Evolutionary conservation across 2,113 vertebrate genomes (phyloP), one percentile per base, ranked within the genome.

Genomic region (Calonectris borealis): DNA sequence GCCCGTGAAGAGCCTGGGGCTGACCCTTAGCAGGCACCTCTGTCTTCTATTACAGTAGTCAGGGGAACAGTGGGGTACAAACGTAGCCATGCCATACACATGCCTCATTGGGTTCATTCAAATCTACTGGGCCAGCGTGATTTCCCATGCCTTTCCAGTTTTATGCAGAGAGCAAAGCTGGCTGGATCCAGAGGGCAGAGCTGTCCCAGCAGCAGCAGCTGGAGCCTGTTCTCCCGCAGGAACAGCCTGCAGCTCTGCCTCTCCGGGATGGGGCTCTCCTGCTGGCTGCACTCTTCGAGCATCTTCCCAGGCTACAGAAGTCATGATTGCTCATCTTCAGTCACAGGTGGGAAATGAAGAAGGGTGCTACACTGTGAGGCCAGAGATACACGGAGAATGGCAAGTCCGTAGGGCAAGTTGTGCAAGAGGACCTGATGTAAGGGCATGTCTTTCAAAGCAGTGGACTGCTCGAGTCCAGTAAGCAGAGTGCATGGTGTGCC

Each of bases 181-280:
- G 8, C 49, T 16, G n/a, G n/a, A 26, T 54, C 38, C n/a, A 17
- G 72, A 32, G 15, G 40, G 51, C 77, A 81, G 61, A 60, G 61
- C 44, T 44, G 17, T n/a, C 44, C 46, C 21, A 8, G 65, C 31
- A 32, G 55, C 46, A 40, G 70, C 49, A 20, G 31, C 38, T n/a
- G 29, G 51, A 17, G 26, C 46, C 57, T 18, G 40, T 29, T 66
- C 29, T 70, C 40, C 68, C 49, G 19, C 25, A 49, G 76, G 27
- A 32, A 3, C 57, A 61, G 48, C 44, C 38, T 27, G 26, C 44
- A 55, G n/a, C 27, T 29, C 38, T 77, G 55, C 66, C 29, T 55
- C 7, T 2, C 27, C 0, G 0, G 15, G 10, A 21, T 4, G 25
- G 70, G 29, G 27, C 22, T 69, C 8, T 92, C 22, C 49, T 70